Conservation (phyloP, 2,888 invertebrate genomes). For the Panorpa germanica region DNA sequence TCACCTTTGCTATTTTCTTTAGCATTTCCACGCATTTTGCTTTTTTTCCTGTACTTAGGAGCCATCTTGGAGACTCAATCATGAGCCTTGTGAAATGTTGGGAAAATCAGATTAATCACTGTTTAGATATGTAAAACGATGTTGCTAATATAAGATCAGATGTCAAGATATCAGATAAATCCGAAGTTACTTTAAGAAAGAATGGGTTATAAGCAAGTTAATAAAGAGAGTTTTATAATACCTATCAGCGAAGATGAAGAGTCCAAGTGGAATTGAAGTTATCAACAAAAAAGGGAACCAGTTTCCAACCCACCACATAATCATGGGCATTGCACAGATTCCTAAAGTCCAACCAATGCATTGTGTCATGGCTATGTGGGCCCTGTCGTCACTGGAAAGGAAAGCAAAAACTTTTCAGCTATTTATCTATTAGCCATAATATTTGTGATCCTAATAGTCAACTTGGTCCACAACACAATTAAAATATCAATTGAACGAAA, state of each 20-base stretch:
- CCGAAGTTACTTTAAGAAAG: too few relatives aligned
- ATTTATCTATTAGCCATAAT: too few relatives aligned
- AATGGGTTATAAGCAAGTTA: too few relatives aligned
- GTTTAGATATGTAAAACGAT: too few relatives aligned
- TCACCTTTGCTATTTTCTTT: constrained; percentile 31
- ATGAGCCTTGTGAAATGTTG: constrained; percentile 25
- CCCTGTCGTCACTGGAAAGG: constrained; percentile 23
- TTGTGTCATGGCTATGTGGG: constrained; percentile 28
- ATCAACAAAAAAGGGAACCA: constrained; percentile 29
- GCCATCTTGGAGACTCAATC: constrained; percentile 45
- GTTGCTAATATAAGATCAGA: too few relatives aligned
- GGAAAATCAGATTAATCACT: too few relatives aligned
- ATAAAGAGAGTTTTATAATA: too few relatives aligned
- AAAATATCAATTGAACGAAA: too few relatives aligned
- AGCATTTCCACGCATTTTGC: constrained; percentile 28
- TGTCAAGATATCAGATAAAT: too few relatives aligned
- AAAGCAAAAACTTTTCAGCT: too few relatives aligned
- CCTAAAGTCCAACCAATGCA: constrained; percentile 31
- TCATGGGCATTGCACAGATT: constrained; percentile 26
- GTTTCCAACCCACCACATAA: constrained; percentile 28
- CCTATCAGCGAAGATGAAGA: constrained; percentile 26
- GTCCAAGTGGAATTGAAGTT: constrained; percentile 25
- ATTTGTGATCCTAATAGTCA: too few relatives aligned
- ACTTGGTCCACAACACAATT: too few relatives aligned
- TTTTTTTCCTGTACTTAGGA: constrained; percentile 31